Evolutionary conservation across 2,113 vertebrate species (phyloP).

Genomic region (Oryzias woworae): DNA sequence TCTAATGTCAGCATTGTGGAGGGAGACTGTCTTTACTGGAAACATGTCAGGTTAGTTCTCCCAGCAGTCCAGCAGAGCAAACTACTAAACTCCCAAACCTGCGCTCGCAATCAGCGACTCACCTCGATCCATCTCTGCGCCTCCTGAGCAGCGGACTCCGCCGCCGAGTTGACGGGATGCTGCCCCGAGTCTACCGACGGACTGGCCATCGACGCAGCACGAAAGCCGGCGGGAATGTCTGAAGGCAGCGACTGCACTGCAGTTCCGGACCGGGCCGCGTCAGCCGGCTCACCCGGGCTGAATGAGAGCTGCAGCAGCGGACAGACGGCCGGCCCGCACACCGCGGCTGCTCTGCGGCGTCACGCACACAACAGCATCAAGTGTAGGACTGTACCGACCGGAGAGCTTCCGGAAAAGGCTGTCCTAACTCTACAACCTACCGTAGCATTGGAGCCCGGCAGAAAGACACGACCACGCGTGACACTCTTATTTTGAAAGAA

Average conservation of each 20-base stretch:
- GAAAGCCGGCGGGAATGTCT: conserved; percentile 9
- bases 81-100: too few species aligned
- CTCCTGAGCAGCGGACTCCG: conserved; percentile 85
- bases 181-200: conserved; percentile 78
- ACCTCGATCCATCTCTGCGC: conserved; percentile 97
- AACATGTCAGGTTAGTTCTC: too few species aligned
- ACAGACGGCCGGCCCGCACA: conserved; percentile 7
- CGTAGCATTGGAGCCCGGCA: too few species aligned
- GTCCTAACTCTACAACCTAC: too few species aligned
- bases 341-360: conserved; percentile 39
- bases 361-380: conserved; percentile 17
- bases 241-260: conserved; percentile 5
- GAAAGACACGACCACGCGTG: too few species aligned
- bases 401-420: conserved; percentile 13
- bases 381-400: not conserved
- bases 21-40: too few species aligned
- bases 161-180: conserved; percentile 74
- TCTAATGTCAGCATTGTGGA: too few species aligned
- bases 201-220: conserved; percentile 84
- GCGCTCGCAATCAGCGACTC: conserved; percentile 42
- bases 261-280: conserved; percentile 5
- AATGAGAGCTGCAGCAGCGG: conserved; percentile 46
- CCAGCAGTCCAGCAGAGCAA: too few species aligned
- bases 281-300: not conserved
- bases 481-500: conserved; percentile 34